These are phyloP conservation scores for Drosophila mimica DNA, from an alignment of 2,888 invertebrate genomes.

Conservation along the genomic window DNA sequence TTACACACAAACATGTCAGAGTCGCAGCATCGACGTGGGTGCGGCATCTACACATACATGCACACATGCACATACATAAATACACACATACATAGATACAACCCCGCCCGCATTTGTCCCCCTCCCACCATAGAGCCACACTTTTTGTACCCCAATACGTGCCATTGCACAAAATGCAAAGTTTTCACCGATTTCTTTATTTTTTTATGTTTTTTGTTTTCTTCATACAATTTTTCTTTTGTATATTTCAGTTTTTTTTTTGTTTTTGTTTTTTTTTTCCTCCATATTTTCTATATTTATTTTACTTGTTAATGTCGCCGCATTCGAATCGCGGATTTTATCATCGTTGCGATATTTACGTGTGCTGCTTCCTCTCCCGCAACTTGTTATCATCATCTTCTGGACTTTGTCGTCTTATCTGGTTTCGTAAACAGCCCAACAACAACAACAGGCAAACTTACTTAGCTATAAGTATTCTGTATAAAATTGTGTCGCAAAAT, in stretches of 20 bases:
- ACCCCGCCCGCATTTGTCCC: too few species aligned
- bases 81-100: too few species aligned
- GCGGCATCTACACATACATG: slow-evolving; percentile 24
- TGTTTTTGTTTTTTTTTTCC: neutral
- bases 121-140: neutral
- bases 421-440: neutral
- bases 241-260: neutral
- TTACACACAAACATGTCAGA: slow-evolving; percentile 38
- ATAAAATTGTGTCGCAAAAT: slow-evolving; percentile 2
- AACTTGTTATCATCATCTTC: slow-evolving; percentile 34
- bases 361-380: slow-evolving; percentile 14
- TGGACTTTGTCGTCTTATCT: slow-evolving; percentile 42
- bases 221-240: slow-evolving; percentile 3
- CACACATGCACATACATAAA: neutral
- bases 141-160: slow-evolving; percentile 48
- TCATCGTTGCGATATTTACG: slow-evolving; percentile 32
- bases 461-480: neutral
- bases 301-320: slow-evolving; percentile 39
- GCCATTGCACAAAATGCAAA: slow-evolving; percentile 63
- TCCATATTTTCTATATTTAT: slow-evolving; percentile 19
- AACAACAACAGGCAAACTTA: neutral
- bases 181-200: slow-evolving; percentile 50
- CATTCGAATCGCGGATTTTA: slow-evolving; percentile 56
- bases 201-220: slow-evolving; percentile 11
- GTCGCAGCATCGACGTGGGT: slow-evolving; percentile 56